Evolutionary conservation across 2,888 invertebrate species (phyloP), one percentile per base, ranked within the genome.

Genomic region (Leptogaster cylindrica): DNA sequence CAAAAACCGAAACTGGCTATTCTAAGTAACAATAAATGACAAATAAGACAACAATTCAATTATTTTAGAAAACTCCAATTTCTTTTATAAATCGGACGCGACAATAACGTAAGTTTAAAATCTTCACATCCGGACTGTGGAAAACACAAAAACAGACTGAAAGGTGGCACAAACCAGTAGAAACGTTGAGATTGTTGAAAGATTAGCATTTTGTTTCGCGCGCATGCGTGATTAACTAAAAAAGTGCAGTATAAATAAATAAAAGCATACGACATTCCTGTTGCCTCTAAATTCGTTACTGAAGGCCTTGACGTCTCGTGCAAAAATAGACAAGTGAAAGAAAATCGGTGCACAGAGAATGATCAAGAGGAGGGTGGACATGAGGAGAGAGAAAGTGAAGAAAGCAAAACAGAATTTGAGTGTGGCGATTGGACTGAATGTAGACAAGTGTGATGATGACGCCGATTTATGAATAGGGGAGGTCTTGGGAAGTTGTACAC

Each of bases 271-370:
- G 12, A 25, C 50, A 25, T 28, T 7, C 16, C n/a, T 8, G 20
- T 8, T 33, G 55, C 36, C 55, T 31, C 18, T 33, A 55, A 36
- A 55, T 20, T 20, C 33, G 16, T 33, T 18, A 36, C 27, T 33
- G 36, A 36, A 55, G 55, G 55, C 55, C 55, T 55, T 55, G 55
- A 33, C n/a, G 50, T n/a, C n/a, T n/a, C n/a, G n/a, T n/a, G 27
- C 50, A 25, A 50, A 50, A 50, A 50, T 50, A 50, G 16, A 12
- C 50, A 14, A 50, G 50, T 50, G 27, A 50, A 25, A 27, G 28
- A 16, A 10, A 23, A 25, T 1, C 8, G 23, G 14, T 27, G 23
- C 23, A 50, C 14, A 25, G 28, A 25, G 28, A 23, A 7, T 14
- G 16, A n/a, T 16, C 28, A 7, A 25, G 16, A 16, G 23, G 16